A percentile compares a stretch with the other conserved stretches of the same genome.
phyloP scores from a whole-genome alignment of 1,140 invertebrate species.

The Prorops nasuta region DNA sequence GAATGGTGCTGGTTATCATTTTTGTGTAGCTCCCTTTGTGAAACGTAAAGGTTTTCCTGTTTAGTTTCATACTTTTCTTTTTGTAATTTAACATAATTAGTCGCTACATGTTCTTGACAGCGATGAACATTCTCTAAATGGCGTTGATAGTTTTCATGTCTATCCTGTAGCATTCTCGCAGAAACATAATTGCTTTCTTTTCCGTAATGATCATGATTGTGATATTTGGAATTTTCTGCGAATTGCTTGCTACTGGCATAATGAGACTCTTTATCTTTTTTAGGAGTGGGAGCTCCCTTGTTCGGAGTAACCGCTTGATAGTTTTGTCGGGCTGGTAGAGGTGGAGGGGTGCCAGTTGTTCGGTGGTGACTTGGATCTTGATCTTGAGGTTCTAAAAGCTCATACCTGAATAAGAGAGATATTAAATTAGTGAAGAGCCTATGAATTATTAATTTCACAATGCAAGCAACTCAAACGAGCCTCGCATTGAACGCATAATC shows the following conservation, averaged over 20 bases:
- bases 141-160: slow-evolving; percentile 47
- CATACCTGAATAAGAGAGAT: slow-evolving; percentile 48
- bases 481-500: neutral
- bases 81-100: slow-evolving; percentile 48
- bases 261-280: slow-evolving; percentile 45
- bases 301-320: slow-evolving; percentile 33
- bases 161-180: slow-evolving; percentile 41
- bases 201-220: slow-evolving; percentile 40
- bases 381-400: slow-evolving; percentile 56
- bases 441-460: neutral
- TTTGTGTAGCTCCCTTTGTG: slow-evolving; percentile 45
- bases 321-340: slow-evolving; percentile 55
- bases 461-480: neutral
- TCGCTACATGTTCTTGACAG: slow-evolving; percentile 31
- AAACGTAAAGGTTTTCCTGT: slow-evolving; percentile 45
- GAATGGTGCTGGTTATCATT: slow-evolving; percentile 34
- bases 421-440: no score
- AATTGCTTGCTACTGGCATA: slow-evolving; percentile 39
- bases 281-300: slow-evolving; percentile 30
- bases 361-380: slow-evolving; percentile 35
- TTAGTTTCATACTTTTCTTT: slow-evolving; percentile 51
- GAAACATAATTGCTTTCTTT: slow-evolving; percentile 50
- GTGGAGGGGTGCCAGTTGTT: slow-evolving; percentile 52
- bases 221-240: slow-evolving; percentile 32
- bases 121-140: slow-evolving; percentile 39